Percentiles rank a stretch among this genome's conserved stretches.
These are phyloP conservation scores for Lysandra bellargus DNA, from an alignment of 2,888 invertebrate species.

Conservation along the genomic window DNA sequence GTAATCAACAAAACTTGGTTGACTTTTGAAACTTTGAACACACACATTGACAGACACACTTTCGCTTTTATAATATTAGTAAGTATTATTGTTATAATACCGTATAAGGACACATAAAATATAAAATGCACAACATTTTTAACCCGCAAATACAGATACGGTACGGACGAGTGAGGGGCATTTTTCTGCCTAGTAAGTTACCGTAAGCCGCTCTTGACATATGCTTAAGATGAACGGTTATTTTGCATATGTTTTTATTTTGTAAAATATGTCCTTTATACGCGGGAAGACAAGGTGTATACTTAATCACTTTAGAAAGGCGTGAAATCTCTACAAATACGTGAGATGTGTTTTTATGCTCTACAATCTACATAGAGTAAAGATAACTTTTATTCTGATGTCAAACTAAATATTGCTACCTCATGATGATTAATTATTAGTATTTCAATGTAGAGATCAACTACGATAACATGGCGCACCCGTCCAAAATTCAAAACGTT, in stretches of 20 bases:
- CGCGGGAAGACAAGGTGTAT: constrained; percentile 13
- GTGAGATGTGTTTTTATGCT: background rate
- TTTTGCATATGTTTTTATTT: constrained; percentile 66
- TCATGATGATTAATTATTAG: too few relatives aligned
- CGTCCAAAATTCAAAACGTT: too few relatives aligned
- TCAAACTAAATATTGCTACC: too few relatives aligned
- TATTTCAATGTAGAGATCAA: too few relatives aligned
- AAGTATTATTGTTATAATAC: background rate
- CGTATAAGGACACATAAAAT: constrained; percentile 6
- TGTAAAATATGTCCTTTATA: constrained; percentile 53
- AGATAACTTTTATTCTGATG: background rate
- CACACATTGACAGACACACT: too few relatives aligned
- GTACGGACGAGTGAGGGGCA: constrained; percentile 51
- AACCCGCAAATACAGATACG: constrained; percentile 52
- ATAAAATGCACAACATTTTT: constrained; percentile 30
- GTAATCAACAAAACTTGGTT: too few relatives aligned
- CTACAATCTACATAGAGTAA: background rate
- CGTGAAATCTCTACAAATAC: constrained; percentile 9
- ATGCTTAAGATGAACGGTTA: constrained; percentile 78
- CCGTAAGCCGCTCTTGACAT: constrained; percentile 76
- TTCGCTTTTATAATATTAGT: too few relatives aligned
- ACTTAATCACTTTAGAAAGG: constrained; percentile 11
- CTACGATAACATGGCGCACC: too few relatives aligned
- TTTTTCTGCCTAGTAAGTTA: constrained; percentile 72
- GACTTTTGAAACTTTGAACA: too few relatives aligned